phyloP scores from a whole-genome alignment of 2,113 vertebrate species.

The Petrocephalus zakoni region DNA sequence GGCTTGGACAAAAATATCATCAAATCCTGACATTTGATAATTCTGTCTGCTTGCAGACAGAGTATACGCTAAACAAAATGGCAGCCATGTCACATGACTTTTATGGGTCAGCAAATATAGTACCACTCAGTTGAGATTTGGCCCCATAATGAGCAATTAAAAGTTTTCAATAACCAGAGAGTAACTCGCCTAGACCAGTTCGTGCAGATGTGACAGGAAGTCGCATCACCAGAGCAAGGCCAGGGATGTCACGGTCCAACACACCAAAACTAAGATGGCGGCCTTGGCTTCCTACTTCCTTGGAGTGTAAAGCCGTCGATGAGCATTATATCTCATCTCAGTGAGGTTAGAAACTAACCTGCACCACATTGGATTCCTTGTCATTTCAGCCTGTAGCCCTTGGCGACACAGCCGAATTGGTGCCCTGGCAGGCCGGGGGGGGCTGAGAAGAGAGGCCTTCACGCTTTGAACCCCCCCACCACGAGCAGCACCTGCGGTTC shows the following conservation, averaged over 20 bases:
- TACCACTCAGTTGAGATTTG: neutral
- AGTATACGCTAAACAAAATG: too few species aligned
- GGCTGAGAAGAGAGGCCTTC: neutral
- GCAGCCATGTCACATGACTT: neutral
- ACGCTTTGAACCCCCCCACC: neutral
- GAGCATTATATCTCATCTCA: neutral
- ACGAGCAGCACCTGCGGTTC: conserved; percentile 59
- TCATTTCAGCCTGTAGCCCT: neutral
- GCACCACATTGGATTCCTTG: neutral
- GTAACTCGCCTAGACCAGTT: neutral
- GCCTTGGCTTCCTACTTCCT: neutral
- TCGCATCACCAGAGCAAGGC: neutral
- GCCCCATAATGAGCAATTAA: neutral
- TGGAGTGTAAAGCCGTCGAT: neutral
- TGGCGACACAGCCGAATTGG: neutral
- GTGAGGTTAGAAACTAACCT: neutral
- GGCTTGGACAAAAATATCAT: neutral
- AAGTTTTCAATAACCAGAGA: neutral
- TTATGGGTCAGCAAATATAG: neutral
- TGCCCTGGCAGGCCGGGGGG: neutral
- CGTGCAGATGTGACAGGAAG: neutral
- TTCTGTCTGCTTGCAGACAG: too few species aligned
- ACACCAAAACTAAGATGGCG: neutral
- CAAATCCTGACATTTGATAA: neutral
- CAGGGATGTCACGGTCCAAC: too few species aligned